Evolutionary conservation across 2,888 invertebrate genomes (phyloP).

Genomic region (Antheraea assamensis): DNA sequence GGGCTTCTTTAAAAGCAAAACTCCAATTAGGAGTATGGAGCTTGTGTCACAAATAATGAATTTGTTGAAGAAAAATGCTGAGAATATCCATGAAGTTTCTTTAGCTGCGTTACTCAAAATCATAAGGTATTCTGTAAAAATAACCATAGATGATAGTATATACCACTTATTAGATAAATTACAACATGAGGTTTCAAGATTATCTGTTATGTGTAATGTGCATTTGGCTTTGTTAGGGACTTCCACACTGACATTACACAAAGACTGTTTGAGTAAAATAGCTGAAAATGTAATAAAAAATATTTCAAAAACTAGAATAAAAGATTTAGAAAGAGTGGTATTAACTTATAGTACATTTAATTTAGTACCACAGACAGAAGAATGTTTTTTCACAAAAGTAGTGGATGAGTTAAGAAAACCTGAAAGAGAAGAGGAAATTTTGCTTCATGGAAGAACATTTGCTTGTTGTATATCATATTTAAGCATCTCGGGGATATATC

Average conservation of each 20-base stretch:
- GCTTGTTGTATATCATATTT: slow-evolving; percentile 84
- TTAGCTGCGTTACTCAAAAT: slow-evolving; percentile 85
- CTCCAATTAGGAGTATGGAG: slow-evolving; percentile 78
- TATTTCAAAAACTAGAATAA: slow-evolving; percentile 81
- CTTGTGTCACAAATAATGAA: slow-evolving; percentile 78
- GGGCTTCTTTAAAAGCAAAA: slow-evolving; percentile 90
- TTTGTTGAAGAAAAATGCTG: slow-evolving; percentile 73
- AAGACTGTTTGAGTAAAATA: slow-evolving; percentile 65
- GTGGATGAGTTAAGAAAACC: slow-evolving; percentile 78
- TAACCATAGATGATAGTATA: slow-evolving; percentile 68
- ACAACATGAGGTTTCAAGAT: slow-evolving; percentile 78
- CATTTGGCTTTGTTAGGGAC: slow-evolving; percentile 86
- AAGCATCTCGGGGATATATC: slow-evolving; percentile 79
- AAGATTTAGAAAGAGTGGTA: slow-evolving; percentile 88
- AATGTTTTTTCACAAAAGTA: slow-evolving; percentile 61
- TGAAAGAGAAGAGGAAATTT: slow-evolving; percentile 79
- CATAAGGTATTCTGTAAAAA: slow-evolving; percentile 82
- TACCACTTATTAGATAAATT: slow-evolving; percentile 79
- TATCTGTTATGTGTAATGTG: slow-evolving; percentile 83
- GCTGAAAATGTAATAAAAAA: slow-evolving; percentile 75
- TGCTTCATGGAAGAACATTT: slow-evolving; percentile 82
- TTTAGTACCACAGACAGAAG: slow-evolving; percentile 72
- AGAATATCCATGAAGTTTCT: slow-evolving; percentile 84
- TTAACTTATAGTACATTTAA: slow-evolving; percentile 84
- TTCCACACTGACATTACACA: slow-evolving; percentile 62